A percentile compares a stretch with the other conserved stretches of the same genome.
Evolutionary conservation across 2,888 invertebrate genomes (phyloP).

Genomic region (Zonitis immaculata): DNA sequence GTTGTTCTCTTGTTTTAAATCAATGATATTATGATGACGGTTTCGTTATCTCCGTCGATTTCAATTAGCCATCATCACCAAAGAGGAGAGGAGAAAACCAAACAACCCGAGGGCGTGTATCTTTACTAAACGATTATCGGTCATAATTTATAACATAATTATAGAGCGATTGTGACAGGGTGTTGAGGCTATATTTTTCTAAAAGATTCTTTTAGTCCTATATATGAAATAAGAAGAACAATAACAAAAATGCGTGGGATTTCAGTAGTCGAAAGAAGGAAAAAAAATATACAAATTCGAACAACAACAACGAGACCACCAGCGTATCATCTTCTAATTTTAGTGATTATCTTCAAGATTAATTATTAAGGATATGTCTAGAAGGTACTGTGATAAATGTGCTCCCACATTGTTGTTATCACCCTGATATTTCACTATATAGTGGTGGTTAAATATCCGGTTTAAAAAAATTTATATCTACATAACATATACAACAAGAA

Average conservation of each 20-base stretch:
- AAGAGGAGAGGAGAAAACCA: constrained; percentile 28
- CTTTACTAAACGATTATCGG: constrained; percentile 44
- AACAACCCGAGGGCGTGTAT: constrained; percentile 31
- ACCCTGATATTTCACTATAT: neutral
- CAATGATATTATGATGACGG: constrained; percentile 11
- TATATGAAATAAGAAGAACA: too few relatives aligned
- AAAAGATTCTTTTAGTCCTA: neutral
- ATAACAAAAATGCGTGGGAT: constrained; percentile 46
- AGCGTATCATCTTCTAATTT: constrained; percentile 51
- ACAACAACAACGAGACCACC: constrained; percentile 35
- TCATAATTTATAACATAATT: constrained; percentile 51
- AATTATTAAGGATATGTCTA: neutral
- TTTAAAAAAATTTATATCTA: neutral
- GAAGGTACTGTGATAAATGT: neutral
- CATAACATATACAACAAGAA: too few relatives aligned
- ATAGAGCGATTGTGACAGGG: constrained; percentile 48
- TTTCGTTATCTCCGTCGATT: constrained; percentile 37
- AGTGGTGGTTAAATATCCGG: constrained; percentile 1
- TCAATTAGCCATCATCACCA: constrained; percentile 45
- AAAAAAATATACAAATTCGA: constrained; percentile 48
- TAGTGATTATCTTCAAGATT: constrained; percentile 51
- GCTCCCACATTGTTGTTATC: neutral
- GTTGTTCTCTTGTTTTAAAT: neutral
- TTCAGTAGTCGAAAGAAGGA: constrained; percentile 40
- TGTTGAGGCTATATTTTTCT: constrained; percentile 32